Percentiles rank a stretch among this genome's conserved stretches.
These are phyloP conservation scores for Wiebesia pumilae DNA, from an alignment of 1,140 invertebrate genomes.

Conservation along the genomic window DNA sequence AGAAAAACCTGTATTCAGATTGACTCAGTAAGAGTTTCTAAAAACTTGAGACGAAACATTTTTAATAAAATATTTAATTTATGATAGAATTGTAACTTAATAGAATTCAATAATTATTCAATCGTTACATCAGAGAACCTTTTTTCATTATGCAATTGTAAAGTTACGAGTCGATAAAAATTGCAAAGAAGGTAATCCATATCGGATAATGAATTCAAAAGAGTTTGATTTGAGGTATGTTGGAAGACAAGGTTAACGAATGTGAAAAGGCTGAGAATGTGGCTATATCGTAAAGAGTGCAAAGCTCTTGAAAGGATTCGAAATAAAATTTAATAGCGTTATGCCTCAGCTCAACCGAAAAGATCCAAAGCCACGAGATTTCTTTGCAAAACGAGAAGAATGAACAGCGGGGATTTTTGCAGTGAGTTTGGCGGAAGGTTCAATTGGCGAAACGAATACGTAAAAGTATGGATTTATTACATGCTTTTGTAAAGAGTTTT, in stretches of 20 bases:
- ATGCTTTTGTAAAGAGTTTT: not conserved
- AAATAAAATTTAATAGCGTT: slow-evolving; percentile 38
- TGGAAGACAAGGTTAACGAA: not conserved
- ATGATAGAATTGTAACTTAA: too few relatives aligned
- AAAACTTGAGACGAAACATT: not conserved
- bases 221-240: not conserved
- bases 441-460: too few relatives aligned
- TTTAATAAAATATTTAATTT: not conserved
- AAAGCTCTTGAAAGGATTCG: slow-evolving; percentile 7
- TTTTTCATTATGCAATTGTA: not conserved
- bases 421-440: too few relatives aligned
- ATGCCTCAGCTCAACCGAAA: slow-evolving; percentile 17
- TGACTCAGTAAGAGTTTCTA: too few relatives aligned
- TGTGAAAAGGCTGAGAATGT: not conserved
- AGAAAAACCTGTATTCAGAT: too few relatives aligned
- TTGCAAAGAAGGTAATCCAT: not conserved
- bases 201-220: not conserved
- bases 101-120: too few relatives aligned
- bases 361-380: not conserved
- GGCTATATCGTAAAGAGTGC: slow-evolving; percentile 3
- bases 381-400: not conserved
- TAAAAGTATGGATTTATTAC: too few relatives aligned
- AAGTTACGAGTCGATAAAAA: not conserved
- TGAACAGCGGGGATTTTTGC: not conserved
- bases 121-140: too few relatives aligned